Evolutionary conservation across 1,140 invertebrate species (phyloP).

Genomic region (Drosophila albomicans): DNA sequence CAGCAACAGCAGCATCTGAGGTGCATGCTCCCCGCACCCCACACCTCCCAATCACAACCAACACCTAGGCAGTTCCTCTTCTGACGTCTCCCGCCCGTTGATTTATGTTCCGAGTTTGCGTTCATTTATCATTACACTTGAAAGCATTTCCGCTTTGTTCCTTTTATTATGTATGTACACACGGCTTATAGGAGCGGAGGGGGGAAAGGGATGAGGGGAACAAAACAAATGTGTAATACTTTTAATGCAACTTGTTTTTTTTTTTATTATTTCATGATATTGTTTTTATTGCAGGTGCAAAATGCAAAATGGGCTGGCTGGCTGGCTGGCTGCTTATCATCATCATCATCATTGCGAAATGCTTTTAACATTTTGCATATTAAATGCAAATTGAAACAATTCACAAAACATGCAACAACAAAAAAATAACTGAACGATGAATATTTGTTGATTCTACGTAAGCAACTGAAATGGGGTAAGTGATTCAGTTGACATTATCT

Average conservation of each 20-base stretch:
- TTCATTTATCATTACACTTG: conserved; percentile 83
- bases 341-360: conserved; percentile 59
- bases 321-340: too few species aligned
- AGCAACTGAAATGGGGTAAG: background rate
- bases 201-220: background rate
- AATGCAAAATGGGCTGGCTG: conserved; percentile 64
- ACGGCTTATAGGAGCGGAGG: conserved; percentile 11
- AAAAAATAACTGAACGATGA: background rate
- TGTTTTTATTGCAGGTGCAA: conserved; percentile 61
- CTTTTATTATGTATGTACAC: conserved; percentile 70
- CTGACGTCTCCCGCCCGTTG: conserved; percentile 36
- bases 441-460: background rate
- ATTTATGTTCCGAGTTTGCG: conserved; percentile 80
- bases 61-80: background rate
- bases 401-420: conserved; percentile 12
- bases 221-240: conserved; percentile 69
- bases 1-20: conserved; percentile 46
- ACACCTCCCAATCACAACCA: background rate
- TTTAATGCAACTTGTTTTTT: conserved; percentile 56
- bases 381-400: conserved; percentile 34
- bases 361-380: conserved; percentile 66
- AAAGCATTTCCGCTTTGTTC: conserved; percentile 79
- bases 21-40: conserved; percentile 42
- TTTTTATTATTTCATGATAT: conserved; percentile 11
- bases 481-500: conserved; percentile 3